phyloP scores from a whole-genome alignment of 2,113 vertebrate species.

The Pyxicephalus adspersus region DNA sequence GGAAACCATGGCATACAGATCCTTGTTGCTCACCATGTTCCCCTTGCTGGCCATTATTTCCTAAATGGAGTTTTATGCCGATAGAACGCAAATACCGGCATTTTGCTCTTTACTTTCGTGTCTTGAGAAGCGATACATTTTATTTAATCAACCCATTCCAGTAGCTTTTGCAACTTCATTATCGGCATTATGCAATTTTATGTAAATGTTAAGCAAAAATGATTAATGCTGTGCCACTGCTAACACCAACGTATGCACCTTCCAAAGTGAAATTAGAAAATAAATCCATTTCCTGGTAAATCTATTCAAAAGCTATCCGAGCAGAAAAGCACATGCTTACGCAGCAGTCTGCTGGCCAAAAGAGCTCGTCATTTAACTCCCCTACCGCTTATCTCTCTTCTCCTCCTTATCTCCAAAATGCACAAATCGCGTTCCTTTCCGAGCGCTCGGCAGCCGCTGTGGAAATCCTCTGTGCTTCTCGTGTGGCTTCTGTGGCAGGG shows the following conservation, averaged over 20 bases:
- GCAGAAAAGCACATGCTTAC: conserved; percentile 35
- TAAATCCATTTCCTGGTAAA: conserved; percentile 36
- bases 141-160: neutral
- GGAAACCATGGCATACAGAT: too few species aligned
- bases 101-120: too few species aligned
- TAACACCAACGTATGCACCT: conserved; percentile 5
- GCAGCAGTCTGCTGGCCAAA: conserved; percentile 11
- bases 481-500: neutral
- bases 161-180: conserved; percentile 1
- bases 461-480: conserved; percentile 7
- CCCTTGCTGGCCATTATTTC: too few species aligned
- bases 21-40: too few species aligned
- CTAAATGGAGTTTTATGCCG: too few species aligned
- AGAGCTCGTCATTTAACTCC: neutral
- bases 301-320: conserved; percentile 7
- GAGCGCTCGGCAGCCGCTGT: neutral
- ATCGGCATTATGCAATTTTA: neutral
- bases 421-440: conserved; percentile 4
- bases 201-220: conserved; percentile 16
- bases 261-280: conserved; percentile 36
- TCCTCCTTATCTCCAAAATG: conserved; percentile 14
- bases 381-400: neutral
- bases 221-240: neutral
- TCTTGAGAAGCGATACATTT: neutral
- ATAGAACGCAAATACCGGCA: too few species aligned